Evolutionary conservation across 2,797 vertebrate species (phyloP).

Genomic region (Gephyroberyx darwinii): DNA sequence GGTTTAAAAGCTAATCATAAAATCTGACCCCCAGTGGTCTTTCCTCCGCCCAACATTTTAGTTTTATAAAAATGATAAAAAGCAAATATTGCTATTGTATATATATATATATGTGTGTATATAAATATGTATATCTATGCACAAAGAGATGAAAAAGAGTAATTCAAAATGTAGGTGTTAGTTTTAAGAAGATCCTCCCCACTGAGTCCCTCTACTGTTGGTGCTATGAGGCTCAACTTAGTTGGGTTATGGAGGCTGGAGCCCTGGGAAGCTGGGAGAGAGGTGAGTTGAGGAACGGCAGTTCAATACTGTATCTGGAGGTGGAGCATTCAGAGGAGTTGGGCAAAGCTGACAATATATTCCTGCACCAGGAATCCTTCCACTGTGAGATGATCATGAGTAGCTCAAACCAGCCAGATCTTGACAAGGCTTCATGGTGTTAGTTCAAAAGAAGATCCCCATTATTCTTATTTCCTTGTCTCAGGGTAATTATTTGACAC

Average conservation of each 20-base stretch:
- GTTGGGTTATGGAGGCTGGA: slow-evolving; percentile 25
- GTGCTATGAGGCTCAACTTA: slow-evolving; percentile 65
- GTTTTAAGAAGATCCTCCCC: slow-evolving; percentile 31
- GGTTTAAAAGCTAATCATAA: slow-evolving; percentile 4
- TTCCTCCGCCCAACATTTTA: slow-evolving; percentile 22
- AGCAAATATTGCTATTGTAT: slow-evolving; percentile 33
- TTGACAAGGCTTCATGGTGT: slow-evolving; percentile 27
- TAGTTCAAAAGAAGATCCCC: slow-evolving; percentile 48
- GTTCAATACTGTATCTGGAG: slow-evolving; percentile 38
- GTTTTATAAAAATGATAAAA: slow-evolving; percentile 51
- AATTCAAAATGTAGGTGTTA: slow-evolving; percentile 34
- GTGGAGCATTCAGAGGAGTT: slow-evolving; percentile 43
- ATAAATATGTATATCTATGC: slow-evolving; percentile 73
- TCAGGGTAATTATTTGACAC: slow-evolving; percentile 62
- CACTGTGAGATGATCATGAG: slow-evolving; percentile 50
- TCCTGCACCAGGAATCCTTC: slow-evolving; percentile 59
- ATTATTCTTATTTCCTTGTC: slow-evolving; percentile 59
- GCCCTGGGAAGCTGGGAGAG: slow-evolving; percentile 42
- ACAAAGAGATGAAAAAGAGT: slow-evolving; percentile 40
- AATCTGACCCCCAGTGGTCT: slow-evolving; percentile 9
- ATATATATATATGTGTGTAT: slow-evolving; percentile 64
- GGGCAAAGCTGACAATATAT: slow-evolving; percentile 34
- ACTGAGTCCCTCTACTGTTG: slow-evolving; percentile 51
- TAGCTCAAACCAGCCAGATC: slow-evolving; percentile 54
- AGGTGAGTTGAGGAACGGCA: slow-evolving; percentile 29